phyloP scores from a whole-genome alignment of 2,113 vertebrate genomes.

The Monopterus albus region DNA sequence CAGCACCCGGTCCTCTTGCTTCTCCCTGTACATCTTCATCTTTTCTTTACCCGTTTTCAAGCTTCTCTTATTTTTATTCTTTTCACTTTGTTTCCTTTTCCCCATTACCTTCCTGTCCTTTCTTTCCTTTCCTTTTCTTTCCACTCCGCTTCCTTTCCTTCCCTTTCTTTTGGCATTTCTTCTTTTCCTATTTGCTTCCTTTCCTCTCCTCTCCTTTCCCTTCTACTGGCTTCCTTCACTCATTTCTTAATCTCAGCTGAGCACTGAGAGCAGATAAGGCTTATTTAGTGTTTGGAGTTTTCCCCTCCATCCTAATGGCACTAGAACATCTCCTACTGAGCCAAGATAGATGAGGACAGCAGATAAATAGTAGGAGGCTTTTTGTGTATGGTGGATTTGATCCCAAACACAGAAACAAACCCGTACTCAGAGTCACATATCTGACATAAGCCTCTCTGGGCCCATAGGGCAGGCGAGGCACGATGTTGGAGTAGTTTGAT shows the following conservation, averaged over 20 bases:
- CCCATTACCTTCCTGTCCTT: no score
- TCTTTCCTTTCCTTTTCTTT: not conserved
- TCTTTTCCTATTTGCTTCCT: not conserved
- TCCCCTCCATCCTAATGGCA: conserved; percentile 64
- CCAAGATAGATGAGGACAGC: conserved; percentile 75
- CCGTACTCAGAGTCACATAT: not conserved
- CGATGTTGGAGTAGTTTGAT: conserved; percentile 1
- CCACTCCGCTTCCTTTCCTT: not conserved
- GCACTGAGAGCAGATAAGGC: conserved; percentile 75
- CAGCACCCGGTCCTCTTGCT: conserved; percentile 7
- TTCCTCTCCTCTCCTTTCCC: conserved; percentile 27
- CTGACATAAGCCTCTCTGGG: not conserved
- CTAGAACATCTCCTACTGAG: conserved; percentile 72
- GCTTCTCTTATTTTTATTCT: not conserved
- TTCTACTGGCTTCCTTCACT: conserved; percentile 43
- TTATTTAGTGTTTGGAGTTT: conserved; percentile 78
- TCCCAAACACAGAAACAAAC: conserved; percentile 47
- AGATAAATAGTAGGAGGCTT: conserved; percentile 71
- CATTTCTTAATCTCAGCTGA: conserved; percentile 72
- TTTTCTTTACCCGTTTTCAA: not conserved
- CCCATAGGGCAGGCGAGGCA: not conserved
- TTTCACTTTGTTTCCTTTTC: not conserved
- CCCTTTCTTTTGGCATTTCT: not conserved
- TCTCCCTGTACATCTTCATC: not conserved
- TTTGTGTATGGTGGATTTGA: conserved; percentile 68